Conservation (phyloP, 30 jellyfish, hydroid and myxozoan genomes). For the Sanderia malayensis region DNA sequence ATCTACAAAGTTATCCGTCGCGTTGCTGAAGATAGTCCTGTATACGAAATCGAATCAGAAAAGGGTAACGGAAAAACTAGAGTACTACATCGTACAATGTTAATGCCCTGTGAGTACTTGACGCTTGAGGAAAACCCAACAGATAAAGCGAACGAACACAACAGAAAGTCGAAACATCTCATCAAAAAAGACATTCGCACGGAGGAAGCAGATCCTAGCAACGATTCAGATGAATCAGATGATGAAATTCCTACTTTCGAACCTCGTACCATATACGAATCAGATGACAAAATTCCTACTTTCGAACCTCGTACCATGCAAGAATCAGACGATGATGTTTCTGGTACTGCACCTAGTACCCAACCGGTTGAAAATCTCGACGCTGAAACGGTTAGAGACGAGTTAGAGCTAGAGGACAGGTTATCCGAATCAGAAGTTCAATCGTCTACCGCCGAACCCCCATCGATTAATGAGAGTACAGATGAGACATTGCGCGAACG, state of each 20-base stretch:
- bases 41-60: constrained; percentile 24
- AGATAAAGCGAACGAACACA: not conserved
- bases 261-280: not conserved
- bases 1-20: constrained; percentile 16
- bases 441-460: not conserved
- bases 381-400: constrained; percentile 2
- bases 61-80: constrained; percentile 11
- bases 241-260: constrained; percentile 2
- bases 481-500: constrained; percentile 1
- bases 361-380: constrained; percentile 2
- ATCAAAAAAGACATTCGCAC: not conserved
- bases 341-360: not conserved
- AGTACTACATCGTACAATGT: constrained; percentile 8
- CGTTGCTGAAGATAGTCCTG: constrained; percentile 13
- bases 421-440: not conserved
- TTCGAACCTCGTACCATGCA: not conserved
- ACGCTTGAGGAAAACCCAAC: constrained; percentile 4
- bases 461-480: not conserved
- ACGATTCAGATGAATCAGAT: not conserved
- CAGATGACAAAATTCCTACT: not conserved
- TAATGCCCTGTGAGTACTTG: constrained; percentile 2
- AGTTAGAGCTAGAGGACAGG: not conserved
- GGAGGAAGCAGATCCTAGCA: constrained; percentile 1
- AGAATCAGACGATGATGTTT: not conserved
- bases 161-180: not conserved